Evolutionary conservation across 2,113 vertebrate species (phyloP).

Genomic region (Dermatemys mawii): DNA sequence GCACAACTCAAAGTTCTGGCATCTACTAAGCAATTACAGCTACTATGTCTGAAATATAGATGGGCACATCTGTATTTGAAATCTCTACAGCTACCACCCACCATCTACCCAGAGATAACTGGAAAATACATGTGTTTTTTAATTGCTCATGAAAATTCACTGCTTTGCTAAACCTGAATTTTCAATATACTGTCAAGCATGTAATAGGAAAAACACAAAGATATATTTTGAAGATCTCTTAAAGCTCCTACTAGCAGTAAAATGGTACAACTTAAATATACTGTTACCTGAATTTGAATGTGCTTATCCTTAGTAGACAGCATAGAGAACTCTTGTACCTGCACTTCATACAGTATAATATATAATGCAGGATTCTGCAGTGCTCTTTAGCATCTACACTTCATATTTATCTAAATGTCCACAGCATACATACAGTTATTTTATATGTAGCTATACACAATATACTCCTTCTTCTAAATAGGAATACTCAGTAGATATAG

Average conservation of each 20-base stretch:
- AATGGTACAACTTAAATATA: neutral
- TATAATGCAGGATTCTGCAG: neutral
- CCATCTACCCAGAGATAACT: slow-evolving; percentile 47
- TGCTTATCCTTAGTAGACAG: neutral
- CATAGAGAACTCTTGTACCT: neutral
- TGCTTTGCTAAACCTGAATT: slow-evolving; percentile 43
- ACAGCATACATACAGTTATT: neutral
- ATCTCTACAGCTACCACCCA: slow-evolving; percentile 36
- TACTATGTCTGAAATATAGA: slow-evolving; percentile 38
- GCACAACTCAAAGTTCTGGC: slow-evolving; percentile 51
- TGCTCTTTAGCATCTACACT: neutral
- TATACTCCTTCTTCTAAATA: neutral
- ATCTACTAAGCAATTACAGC: slow-evolving; percentile 46
- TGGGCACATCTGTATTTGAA: slow-evolving; percentile 55
- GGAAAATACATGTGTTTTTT: slow-evolving; percentile 45
- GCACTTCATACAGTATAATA: neutral
- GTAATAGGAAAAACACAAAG: slow-evolving; percentile 8
- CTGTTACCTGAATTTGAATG: neutral
- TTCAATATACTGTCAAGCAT: slow-evolving; percentile 42
- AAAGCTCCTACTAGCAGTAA: neutral
- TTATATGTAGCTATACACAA: neutral
- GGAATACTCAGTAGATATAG: neutral
- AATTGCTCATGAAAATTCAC: slow-evolving; percentile 41
- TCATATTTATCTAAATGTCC: neutral
- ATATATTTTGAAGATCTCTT: neutral